These are phyloP conservation scores for Urocyon cinereoargenteus DNA, from an alignment of 2,797 vertebrate species.

Conservation along the genomic window DNA sequence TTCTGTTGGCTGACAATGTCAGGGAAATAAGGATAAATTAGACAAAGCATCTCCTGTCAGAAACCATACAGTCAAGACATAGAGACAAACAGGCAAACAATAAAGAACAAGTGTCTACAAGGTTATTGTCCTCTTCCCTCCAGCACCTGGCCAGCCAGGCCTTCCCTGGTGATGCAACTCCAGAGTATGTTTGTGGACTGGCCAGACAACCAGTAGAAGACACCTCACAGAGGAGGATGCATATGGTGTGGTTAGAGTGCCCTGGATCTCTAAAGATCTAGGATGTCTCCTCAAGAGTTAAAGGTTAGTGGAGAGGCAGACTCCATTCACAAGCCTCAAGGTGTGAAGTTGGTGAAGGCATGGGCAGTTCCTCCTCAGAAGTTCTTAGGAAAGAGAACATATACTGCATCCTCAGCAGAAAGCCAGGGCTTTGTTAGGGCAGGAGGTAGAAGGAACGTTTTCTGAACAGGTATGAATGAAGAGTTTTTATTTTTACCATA, in stretches of 20 bases:
- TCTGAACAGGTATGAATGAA: background rate
- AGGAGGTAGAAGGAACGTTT: background rate
- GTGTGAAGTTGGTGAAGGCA: background rate
- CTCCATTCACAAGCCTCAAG: background rate
- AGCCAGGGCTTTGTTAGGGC: background rate
- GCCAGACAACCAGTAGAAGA: background rate
- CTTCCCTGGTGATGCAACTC: background rate
- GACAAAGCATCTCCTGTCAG: background rate
- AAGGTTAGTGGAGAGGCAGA: background rate
- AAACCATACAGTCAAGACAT: background rate
- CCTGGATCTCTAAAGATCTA: background rate
- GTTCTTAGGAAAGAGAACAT: background rate
- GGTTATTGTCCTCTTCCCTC: too few species aligned
- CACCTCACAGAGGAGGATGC: background rate
- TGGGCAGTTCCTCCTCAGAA: background rate
- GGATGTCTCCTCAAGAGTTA: background rate
- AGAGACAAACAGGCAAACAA: background rate
- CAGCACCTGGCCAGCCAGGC: background rate
- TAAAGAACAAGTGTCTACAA: background rate
- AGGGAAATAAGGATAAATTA: background rate
- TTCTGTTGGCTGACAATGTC: background rate
- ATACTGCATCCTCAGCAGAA: background rate
- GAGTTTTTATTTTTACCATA: background rate
- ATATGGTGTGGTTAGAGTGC: background rate
- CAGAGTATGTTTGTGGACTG: background rate